phyloP scores from a whole-genome alignment of 2,113 vertebrate species.

The Periophthalmus modestus region DNA sequence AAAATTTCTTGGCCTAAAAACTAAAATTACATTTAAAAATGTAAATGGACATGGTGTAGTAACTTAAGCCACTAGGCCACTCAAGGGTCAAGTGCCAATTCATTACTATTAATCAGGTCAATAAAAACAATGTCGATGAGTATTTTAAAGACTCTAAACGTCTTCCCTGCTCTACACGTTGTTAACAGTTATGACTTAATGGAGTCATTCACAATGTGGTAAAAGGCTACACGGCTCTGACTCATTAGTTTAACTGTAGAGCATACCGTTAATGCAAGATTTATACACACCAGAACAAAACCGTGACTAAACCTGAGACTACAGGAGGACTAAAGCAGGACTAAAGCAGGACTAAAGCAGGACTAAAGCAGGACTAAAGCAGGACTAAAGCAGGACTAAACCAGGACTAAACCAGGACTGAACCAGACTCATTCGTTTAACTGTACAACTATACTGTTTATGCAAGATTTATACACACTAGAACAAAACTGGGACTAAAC shows the following conservation, averaged over 20 bases:
- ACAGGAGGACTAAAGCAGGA: too few species aligned
- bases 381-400: too few species aligned
- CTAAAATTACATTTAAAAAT: constrained; percentile 13
- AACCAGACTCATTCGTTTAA: too few species aligned
- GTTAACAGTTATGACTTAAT: constrained; percentile 20
- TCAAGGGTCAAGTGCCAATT: constrained; percentile 9
- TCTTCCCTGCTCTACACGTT: constrained; percentile 7
- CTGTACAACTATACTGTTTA: too few species aligned
- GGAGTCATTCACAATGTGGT: constrained; percentile 11
- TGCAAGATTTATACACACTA: too few species aligned
- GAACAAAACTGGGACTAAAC: too few species aligned
- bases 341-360: too few species aligned
- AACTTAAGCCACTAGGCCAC: background rate
- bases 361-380: too few species aligned
- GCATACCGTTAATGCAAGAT: background rate
- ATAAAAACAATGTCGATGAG: constrained; percentile 3
- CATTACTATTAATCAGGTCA: constrained; percentile 22
- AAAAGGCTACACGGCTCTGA: constrained; percentile 17
- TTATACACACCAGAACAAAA: background rate
- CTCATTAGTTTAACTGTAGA: constrained; percentile 3
- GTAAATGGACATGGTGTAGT: background rate
- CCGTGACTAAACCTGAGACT: background rate
- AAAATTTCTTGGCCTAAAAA: too few species aligned
- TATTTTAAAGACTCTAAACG: constrained; percentile 10
- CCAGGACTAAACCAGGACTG: too few species aligned